Evolutionary conservation across 1,140 invertebrate species (phyloP).

Genomic region (Drosophila saltans): DNA sequence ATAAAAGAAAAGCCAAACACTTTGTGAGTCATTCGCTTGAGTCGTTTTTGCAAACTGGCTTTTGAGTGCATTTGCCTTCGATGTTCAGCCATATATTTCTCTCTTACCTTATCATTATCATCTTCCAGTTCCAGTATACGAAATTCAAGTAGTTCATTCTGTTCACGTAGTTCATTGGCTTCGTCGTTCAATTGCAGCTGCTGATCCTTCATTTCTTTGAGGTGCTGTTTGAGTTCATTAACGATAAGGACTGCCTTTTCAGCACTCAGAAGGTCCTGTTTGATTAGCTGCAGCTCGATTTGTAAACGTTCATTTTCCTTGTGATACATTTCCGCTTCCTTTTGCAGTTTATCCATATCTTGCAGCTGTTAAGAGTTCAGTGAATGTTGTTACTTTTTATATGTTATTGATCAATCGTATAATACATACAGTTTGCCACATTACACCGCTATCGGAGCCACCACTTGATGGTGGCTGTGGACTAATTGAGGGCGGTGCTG

Average conservation of each 20-base stretch:
- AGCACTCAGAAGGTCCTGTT: slow-evolving; percentile 71
- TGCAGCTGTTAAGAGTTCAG: slow-evolving; percentile 63
- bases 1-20: slow-evolving; percentile 45
- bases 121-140: slow-evolving; percentile 84
- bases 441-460: slow-evolving; percentile 75
- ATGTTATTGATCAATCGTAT: not conserved
- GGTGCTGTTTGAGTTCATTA: slow-evolving; percentile 70
- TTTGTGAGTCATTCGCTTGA: slow-evolving; percentile 22
- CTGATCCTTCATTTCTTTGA: slow-evolving; percentile 78
- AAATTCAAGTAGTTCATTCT: slow-evolving; percentile 85
- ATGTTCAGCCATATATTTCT: not conserved
- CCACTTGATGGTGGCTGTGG: slow-evolving; percentile 79
- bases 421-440: slow-evolving; percentile 81
- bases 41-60: slow-evolving; percentile 46
- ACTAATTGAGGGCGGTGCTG: slow-evolving; percentile 82
- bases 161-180: slow-evolving; percentile 84
- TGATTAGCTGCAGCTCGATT: slow-evolving; percentile 73
- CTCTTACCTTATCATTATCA: slow-evolving; percentile 82
- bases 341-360: slow-evolving; percentile 79
- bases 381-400: not conserved
- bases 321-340: slow-evolving; percentile 78
- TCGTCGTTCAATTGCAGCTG: slow-evolving; percentile 82
- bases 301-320: slow-evolving; percentile 75
- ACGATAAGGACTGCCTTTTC: slow-evolving; percentile 62
- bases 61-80: slow-evolving; percentile 40